Base-by-base conservation (phyloP, 2,113 vertebrate genomes). In the Xiphophorus maculatus region DNA sequence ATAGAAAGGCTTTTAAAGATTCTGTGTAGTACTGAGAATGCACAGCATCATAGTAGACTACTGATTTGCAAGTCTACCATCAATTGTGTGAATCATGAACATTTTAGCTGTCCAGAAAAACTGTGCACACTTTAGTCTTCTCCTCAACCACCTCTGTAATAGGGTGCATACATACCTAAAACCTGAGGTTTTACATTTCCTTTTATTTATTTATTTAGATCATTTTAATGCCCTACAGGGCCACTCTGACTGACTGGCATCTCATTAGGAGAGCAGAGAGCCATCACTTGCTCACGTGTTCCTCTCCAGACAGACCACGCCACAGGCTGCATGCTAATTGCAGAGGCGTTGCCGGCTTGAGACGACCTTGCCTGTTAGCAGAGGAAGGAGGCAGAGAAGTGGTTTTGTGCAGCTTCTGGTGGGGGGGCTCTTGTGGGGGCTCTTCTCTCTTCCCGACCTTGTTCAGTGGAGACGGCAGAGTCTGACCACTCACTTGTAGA, bases 241-340 rank as follows among this genome's bases (percentile, higher is more conserved):
- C 25, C 87, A 19, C 70, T 72, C 75, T 76, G 60, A 17, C 79
- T 90, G 92, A 92, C 89, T 88, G 89, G 89, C 89, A 88, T 88
- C 86, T 93, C 92, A 92, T 93, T 93, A 91, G 82, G 79, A 75
- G 87, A 81, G 88, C 86, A 74, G 80, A 74, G 74, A 68, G 70
- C 73, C 68, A 28, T 60, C 69, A 33, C 66, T 67, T 17, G 84
- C 82, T 71, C 37, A 71, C 58, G 80, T 72, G 84, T 72, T 86
- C 58, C 22, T 80, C 71, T 71, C 87, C 90, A 93, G 91, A 92
- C 92, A 90, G 91, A 85, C 88, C 88, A 75, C 74, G 63, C 91
- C 87, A 88, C 89, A 37, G 90, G 86, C 90, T 91, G 90, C 89
- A 93, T 93, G 90, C 91, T 93, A 93, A 93, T 93, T 90, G 85